These are phyloP conservation scores for Heteromurus nitidus DNA, from an alignment of 2,888 invertebrate species.

Conservation along the genomic window DNA sequence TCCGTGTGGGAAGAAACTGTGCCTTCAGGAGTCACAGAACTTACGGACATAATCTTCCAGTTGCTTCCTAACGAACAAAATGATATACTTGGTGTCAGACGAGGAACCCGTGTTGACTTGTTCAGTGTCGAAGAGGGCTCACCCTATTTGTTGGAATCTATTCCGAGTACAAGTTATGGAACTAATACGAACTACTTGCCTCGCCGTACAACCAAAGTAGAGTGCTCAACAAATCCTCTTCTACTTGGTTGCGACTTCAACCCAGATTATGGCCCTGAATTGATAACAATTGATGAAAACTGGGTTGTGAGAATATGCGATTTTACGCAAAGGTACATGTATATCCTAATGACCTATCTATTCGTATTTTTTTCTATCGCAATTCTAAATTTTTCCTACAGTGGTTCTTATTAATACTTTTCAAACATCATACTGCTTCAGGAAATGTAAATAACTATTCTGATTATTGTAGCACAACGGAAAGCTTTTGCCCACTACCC, in stretches of 20 bases:
- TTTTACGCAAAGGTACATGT: slow-evolving; percentile 58
- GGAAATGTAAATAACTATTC: too few relatives aligned
- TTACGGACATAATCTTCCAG: slow-evolving; percentile 59
- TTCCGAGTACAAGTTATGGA: slow-evolving; percentile 64
- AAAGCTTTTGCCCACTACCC: not conserved
- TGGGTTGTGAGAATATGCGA: slow-evolving; percentile 55
- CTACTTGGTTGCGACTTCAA: slow-evolving; percentile 66
- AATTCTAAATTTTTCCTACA: too few relatives aligned
- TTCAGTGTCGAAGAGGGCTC: slow-evolving; percentile 47
- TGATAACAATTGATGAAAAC: slow-evolving; percentile 70
- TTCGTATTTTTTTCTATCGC: too few relatives aligned
- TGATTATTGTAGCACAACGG: slow-evolving; percentile 1
- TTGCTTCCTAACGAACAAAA: slow-evolving; percentile 45
- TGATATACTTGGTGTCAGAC: slow-evolving; percentile 54
- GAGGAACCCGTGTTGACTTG: slow-evolving; percentile 69
- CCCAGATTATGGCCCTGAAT: slow-evolving; percentile 49
- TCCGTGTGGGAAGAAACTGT: slow-evolving; percentile 68
- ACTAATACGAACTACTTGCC: slow-evolving; percentile 13
- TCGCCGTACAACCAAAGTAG: not conserved
- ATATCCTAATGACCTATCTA: too few relatives aligned
- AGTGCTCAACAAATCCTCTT: slow-evolving; percentile 27
- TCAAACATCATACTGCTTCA: too few relatives aligned
- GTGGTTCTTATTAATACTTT: too few relatives aligned
- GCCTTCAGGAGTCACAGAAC: not conserved
- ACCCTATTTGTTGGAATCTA: slow-evolving; percentile 57